Evolutionary conservation across 2,888 invertebrate genomes (phyloP).

Genomic region (Microctonus brassicae): DNA sequence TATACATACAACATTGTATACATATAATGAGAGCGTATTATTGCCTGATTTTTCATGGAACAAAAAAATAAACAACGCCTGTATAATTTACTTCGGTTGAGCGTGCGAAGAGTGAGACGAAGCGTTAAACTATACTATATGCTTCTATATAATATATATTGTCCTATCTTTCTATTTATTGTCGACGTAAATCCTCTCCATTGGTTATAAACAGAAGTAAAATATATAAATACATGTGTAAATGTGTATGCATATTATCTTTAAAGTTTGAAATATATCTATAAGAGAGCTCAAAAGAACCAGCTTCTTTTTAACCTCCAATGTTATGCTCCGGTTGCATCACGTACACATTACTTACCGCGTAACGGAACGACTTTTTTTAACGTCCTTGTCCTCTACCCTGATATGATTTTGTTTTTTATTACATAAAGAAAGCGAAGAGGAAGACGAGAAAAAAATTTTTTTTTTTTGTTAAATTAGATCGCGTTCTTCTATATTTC

Average conservation of each 20-base stretch:
- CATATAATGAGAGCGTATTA: conserved; percentile 38
- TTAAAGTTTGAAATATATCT: conserved; percentile 4
- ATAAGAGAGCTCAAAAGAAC: conserved; percentile 5
- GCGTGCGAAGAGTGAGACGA: conserved; percentile 34
- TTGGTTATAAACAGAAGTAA: conserved; percentile 31
- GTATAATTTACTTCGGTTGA: conserved; percentile 44
- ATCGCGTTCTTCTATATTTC: too few relatives aligned
- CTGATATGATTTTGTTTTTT: neutral
- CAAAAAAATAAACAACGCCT: conserved; percentile 41
- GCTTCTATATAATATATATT: neutral
- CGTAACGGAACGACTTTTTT: conserved; percentile 45
- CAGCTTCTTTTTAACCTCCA: conserved; percentile 32
- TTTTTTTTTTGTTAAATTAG: too few relatives aligned
- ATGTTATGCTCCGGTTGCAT: conserved; percentile 52
- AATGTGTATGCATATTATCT: too few relatives aligned
- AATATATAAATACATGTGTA: conserved; percentile 4
- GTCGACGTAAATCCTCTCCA: conserved; percentile 7
- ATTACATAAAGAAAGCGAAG: neutral
- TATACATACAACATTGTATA: neutral
- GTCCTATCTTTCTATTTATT: conserved; percentile 11
- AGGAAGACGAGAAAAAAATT: neutral
- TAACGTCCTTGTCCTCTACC: neutral
- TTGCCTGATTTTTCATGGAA: conserved; percentile 48
- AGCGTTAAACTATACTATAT: conserved; percentile 23
- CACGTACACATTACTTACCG: conserved; percentile 45